phyloP scores from a whole-genome alignment of 2,113 vertebrate genomes.

The Gymnocephalus cernua region DNA sequence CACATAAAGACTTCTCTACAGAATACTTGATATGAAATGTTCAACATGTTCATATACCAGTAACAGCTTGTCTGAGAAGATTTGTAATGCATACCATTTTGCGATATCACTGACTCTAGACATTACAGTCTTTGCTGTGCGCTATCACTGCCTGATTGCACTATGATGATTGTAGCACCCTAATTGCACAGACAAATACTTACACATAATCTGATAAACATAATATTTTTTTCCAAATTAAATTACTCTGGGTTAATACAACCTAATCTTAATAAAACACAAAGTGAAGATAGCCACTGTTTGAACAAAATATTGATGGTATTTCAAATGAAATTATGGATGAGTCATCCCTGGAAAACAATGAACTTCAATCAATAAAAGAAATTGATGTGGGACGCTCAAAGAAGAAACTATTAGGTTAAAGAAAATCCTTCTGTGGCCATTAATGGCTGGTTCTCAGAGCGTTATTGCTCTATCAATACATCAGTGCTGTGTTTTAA shows the following conservation, averaged over 20 bases:
- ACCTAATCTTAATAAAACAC: neutral
- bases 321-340: neutral
- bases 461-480: neutral
- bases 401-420: neutral
- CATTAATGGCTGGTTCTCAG: slow-evolving; percentile 14
- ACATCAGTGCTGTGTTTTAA: neutral
- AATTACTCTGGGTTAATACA: neutral
- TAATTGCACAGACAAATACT: neutral
- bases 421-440: neutral
- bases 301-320: neutral
- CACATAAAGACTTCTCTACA: neutral
- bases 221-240: neutral
- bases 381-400: neutral
- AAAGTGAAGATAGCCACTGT: neutral
- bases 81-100: neutral
- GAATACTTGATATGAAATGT: neutral
- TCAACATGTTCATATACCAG: neutral
- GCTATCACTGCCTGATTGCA: neutral
- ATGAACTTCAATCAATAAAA: slow-evolving; percentile 9
- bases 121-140: neutral
- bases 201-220: neutral
- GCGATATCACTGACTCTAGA: neutral
- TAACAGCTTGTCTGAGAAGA: neutral
- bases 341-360: neutral
- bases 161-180: neutral